phyloP scores from a whole-genome alignment of 2,113 vertebrate species.

The Pao palembangensis region DNA sequence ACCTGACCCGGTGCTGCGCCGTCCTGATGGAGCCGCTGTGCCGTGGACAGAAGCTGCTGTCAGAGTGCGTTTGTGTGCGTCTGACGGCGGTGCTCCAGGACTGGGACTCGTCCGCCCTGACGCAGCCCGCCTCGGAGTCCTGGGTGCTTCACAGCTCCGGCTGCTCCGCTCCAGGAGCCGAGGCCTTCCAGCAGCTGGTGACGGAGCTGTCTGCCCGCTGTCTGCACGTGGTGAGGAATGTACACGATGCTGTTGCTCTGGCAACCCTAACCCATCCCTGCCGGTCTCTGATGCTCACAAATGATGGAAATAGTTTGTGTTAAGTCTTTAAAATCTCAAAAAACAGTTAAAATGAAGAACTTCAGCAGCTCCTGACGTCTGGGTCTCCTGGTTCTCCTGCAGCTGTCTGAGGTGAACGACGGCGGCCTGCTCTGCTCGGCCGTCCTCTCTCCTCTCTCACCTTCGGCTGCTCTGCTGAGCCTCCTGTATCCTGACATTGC shows the following conservation, averaged over 20 bases:
- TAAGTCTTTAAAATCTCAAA: too few relatives aligned
- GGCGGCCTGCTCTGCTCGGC: conserved; percentile 72
- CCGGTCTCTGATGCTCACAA: too few relatives aligned
- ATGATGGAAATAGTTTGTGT: too few relatives aligned
- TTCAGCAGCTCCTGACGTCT: neutral
- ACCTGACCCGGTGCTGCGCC: conserved; percentile 63
- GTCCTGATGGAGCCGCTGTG: conserved; percentile 81
- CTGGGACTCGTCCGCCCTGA: conserved; percentile 68
- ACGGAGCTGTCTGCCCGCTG: conserved; percentile 61
- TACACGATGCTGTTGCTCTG: neutral
- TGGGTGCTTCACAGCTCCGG: conserved; percentile 77
- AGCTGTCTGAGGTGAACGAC: conserved; percentile 82
- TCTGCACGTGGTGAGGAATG: conserved; percentile 79
- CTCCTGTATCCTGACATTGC: conserved; percentile 61
- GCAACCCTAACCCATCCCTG: too few relatives aligned
- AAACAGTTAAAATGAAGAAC: too few relatives aligned
- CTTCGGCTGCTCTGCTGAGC: conserved; percentile 75
- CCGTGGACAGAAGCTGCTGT: conserved; percentile 71
- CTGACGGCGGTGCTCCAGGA: conserved; percentile 72
- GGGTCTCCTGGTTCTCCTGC: neutral
- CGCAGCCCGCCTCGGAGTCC: conserved; percentile 67
- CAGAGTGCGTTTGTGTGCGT: conserved; percentile 71
- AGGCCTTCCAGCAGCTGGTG: conserved; percentile 73
- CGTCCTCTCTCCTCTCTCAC: conserved; percentile 79
- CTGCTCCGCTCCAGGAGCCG: conserved; percentile 13